Conservation (phyloP, 2,888 invertebrate genomes). For the Keiferia lycopersicella region DNA sequence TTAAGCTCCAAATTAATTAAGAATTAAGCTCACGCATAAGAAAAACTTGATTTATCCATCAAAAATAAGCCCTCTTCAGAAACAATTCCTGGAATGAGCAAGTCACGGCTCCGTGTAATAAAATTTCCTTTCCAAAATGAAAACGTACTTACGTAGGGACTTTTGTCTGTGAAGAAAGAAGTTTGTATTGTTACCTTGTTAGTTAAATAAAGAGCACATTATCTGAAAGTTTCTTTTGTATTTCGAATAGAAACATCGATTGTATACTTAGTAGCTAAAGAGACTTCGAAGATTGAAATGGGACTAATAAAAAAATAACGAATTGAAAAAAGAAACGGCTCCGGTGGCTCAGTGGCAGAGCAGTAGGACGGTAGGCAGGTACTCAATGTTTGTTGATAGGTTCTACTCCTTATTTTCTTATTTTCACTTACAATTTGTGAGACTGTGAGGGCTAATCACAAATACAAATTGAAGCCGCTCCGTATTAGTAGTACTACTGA, state of each 20-base stretch:
- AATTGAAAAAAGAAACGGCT: too few relatives aligned
- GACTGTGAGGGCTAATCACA: too few relatives aligned
- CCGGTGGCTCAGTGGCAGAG: too few relatives aligned
- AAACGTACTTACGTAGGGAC: slow-evolving; percentile 11
- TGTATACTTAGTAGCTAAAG: background rate
- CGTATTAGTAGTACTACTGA: too few relatives aligned
- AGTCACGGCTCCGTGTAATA: slow-evolving; percentile 15
- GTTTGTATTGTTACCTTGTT: slow-evolving; percentile 3
- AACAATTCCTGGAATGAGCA: slow-evolving; percentile 28
- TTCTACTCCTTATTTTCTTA: too few relatives aligned
- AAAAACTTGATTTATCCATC: slow-evolving; percentile 32
- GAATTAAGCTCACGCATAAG: slow-evolving; percentile 25
- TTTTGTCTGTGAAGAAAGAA: slow-evolving; percentile 4
- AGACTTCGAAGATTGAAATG: background rate
- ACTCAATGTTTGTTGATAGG: too few relatives aligned
- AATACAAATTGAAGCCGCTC: too few relatives aligned
- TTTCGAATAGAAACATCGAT: slow-evolving; percentile 21
- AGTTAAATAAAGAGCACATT: slow-evolving; percentile 25
- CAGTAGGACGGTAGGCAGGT: too few relatives aligned
- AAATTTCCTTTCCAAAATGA: slow-evolving; percentile 22
- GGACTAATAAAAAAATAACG: too few relatives aligned
- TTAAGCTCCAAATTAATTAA: slow-evolving; percentile 44
- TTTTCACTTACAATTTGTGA: too few relatives aligned
- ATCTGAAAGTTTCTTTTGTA: slow-evolving; percentile 29
- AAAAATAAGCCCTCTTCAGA: slow-evolving; percentile 30